These are phyloP conservation scores for Apogon hyalosoma DNA, from an alignment of 2,797 vertebrate species.

Conservation along the genomic window DNA sequence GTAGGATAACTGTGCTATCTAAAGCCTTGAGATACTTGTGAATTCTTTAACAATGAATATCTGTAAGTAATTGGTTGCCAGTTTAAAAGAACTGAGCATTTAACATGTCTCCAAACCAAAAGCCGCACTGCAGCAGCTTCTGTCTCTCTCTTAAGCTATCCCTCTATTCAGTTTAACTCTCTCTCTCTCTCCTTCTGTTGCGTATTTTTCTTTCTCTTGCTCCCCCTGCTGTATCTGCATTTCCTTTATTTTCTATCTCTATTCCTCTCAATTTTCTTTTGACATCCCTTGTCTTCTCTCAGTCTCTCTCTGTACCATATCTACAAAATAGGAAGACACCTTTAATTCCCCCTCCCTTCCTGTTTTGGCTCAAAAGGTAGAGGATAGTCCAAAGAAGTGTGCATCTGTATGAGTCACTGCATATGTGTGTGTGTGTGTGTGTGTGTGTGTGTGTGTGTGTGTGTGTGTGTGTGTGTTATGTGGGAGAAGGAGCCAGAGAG, in stretches of 20 bases:
- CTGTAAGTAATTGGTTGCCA: constrained; percentile 43
- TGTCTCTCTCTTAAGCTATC: constrained; percentile 42
- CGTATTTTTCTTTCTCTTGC: constrained; percentile 68
- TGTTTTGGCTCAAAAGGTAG: constrained; percentile 28
- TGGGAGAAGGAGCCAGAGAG: constrained; percentile 54
- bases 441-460: constrained; percentile 33
- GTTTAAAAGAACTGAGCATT: constrained; percentile 49
- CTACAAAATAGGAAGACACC: background rate
- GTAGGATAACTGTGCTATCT: constrained; percentile 6
- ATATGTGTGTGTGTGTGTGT: constrained; percentile 25
- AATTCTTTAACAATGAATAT: constrained; percentile 19
- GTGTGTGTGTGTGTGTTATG: constrained; percentile 37
- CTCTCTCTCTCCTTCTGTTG: constrained; percentile 28
- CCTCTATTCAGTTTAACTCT: constrained; percentile 51
- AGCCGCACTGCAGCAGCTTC: constrained; percentile 80
- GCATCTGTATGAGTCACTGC: constrained; percentile 53
- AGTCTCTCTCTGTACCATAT: constrained; percentile 4
- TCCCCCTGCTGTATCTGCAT: constrained; percentile 71
- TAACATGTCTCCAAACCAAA: constrained; percentile 66
- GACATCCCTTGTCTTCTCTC: constrained; percentile 4
- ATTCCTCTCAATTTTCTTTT: constrained; percentile 8
- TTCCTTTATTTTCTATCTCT: constrained; percentile 25
- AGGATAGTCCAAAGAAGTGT: constrained; percentile 36
- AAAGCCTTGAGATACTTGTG: constrained; percentile 10
- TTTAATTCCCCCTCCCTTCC: constrained; percentile 3